A percentile compares a stretch with the other conserved stretches of the same genome.
These are phyloP conservation scores for Dryococelus australis DNA, from an alignment of 2,888 invertebrate species.

Conservation along the genomic window DNA sequence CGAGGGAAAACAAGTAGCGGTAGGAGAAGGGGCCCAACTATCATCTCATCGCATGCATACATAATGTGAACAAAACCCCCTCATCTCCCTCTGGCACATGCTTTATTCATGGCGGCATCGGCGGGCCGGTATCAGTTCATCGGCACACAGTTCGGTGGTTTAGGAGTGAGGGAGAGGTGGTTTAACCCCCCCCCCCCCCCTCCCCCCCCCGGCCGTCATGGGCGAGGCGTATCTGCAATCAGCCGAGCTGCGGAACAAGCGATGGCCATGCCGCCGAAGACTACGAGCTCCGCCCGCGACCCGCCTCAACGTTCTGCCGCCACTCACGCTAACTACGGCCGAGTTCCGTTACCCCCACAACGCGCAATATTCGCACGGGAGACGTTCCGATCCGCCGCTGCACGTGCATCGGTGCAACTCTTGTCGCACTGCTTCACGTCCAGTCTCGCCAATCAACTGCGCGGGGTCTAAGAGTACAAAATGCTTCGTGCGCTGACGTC, in stretches of 20 bases:
- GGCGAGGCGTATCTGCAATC: background rate
- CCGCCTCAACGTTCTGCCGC: background rate
- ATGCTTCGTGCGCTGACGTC: too few species aligned
- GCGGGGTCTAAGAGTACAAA: too few species aligned
- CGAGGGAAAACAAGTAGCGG: background rate
- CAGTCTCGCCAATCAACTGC: too few species aligned
- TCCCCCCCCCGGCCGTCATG: background rate
- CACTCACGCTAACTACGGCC: background rate
- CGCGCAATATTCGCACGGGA: too few species aligned
- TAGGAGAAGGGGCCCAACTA: background rate
- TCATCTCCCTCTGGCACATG: background rate
- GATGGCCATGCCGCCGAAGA: background rate
- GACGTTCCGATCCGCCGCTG: too few species aligned
- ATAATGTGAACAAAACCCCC: background rate
- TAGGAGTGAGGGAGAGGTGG: background rate
- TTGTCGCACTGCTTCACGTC: too few species aligned
- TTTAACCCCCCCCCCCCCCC: too few species aligned
- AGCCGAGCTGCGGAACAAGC: background rate
- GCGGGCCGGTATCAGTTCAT: background rate
- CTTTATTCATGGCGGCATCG: background rate
- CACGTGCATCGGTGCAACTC: too few species aligned
- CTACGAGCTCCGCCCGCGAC: background rate
- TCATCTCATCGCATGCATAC: background rate
- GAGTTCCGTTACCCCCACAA: background rate
- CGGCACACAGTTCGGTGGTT: background rate